Base-by-base conservation (phyloP, 1,140 invertebrate species). In the Daktulosphaira vitifoliae region DNA sequence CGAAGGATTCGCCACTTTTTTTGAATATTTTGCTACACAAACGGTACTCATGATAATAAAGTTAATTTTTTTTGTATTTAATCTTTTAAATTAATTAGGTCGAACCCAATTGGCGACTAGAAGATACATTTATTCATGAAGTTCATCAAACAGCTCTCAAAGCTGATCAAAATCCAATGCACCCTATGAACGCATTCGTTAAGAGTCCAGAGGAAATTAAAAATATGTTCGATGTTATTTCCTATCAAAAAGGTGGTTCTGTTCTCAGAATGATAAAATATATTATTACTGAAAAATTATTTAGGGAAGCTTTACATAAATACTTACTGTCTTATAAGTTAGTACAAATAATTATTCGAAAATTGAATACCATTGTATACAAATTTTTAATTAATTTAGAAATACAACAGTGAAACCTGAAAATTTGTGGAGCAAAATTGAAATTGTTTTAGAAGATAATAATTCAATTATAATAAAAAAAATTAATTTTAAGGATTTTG, bases 191-290 rank as follows among this genome's bases (percentile, higher is more conserved):
- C 0, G 81, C 92, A 1, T 81, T 85, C 68, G 92, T 97, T 1
- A 78, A 81, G 1, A 84, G 94, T 76, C 90, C 92, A 0, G 86
- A 90, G 70, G 91, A 97, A 76, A 94, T 97, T 8, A 86, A 84
- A 67, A 88, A 95, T 73, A 91, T 96, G 65, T 97, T 97, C 74
- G 93, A 98, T 74, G 79, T 82, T 50, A 96, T 97, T 68, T 95
- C 91, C 0, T 97, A 97, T 71, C 82, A 78, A 37, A 95, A 95
- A 84, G 90, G 26, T 22, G 85, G 80, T 1, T 76, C 81, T 11
- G 73, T 92, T 13, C 82, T 91, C 16, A 77, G 87, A 66, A 90
- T 90, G 89, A 83, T 88, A 70, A 78, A 83, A 68, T 80, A 85
- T 70, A 80, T 85, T 33, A 76, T 90, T n/a, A 84, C 84, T 3